These are phyloP conservation scores for Tragelaphus scriptus DNA, from an alignment of 2,113 vertebrate species.

Conservation along the genomic window DNA sequence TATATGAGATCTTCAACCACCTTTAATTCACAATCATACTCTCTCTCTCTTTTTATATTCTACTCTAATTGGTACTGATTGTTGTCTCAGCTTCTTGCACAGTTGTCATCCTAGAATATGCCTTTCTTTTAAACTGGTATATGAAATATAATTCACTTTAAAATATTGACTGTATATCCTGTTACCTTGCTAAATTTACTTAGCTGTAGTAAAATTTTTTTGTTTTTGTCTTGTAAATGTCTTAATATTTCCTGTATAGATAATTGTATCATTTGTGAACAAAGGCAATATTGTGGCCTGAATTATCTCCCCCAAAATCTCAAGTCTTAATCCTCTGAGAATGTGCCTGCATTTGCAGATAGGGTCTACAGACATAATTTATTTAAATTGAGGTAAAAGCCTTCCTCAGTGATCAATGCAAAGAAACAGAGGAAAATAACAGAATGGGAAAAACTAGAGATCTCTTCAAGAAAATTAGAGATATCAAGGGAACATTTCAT, in stretches of 20 bases:
- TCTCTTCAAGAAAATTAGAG: too few species aligned
- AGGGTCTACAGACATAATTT: too few species aligned
- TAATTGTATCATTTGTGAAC: neutral
- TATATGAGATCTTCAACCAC: neutral
- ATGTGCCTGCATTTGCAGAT: neutral
- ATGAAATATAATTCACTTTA: neutral
- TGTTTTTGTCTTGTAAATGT: neutral
- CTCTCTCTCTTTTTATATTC: neutral
- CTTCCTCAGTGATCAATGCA: too few species aligned
- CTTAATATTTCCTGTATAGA: neutral
- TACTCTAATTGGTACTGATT: neutral
- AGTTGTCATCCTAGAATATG: neutral
- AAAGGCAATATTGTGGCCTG: neutral
- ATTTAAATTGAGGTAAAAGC: neutral
- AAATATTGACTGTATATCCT: neutral
- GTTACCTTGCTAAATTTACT: neutral
- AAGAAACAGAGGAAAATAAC: too few species aligned
- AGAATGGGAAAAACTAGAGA: too few species aligned
- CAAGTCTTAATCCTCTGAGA: neutral
- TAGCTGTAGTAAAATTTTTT: neutral
- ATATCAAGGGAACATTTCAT: too few species aligned
- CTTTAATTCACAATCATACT: neutral
- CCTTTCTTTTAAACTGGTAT: neutral
- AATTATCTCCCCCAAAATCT: neutral
- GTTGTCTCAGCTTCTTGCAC: neutral